These are phyloP conservation scores for Phoronis australis DNA, from an alignment of 2,888 invertebrate genomes.

Conservation along the genomic window DNA sequence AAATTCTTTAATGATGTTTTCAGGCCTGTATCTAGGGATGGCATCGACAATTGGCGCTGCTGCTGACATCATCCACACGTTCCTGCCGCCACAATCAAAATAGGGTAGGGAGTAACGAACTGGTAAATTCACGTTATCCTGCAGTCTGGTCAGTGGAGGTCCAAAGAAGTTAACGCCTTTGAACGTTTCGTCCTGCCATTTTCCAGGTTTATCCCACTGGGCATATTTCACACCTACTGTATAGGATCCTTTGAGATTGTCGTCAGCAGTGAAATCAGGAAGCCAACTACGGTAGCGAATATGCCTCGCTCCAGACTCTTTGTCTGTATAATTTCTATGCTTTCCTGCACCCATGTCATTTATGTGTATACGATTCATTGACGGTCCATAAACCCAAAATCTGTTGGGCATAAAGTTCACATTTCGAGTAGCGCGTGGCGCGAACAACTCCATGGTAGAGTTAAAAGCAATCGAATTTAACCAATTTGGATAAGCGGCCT, in stretches of 20 bases:
- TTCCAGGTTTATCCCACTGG: constrained; percentile 43
- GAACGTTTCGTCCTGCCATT: constrained; percentile 34
- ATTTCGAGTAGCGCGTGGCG: constrained; percentile 74
- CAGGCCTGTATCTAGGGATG: constrained; percentile 67
- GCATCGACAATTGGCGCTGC: constrained; percentile 93
- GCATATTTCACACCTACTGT: constrained; percentile 43
- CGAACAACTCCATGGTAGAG: constrained; percentile 88
- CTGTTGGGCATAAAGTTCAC: constrained; percentile 70
- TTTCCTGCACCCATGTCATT: constrained; percentile 62
- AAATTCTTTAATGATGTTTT: no score
- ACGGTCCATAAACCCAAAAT: constrained; percentile 89
- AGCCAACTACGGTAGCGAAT: constrained; percentile 91
- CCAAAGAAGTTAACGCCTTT: constrained; percentile 44
- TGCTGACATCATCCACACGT: constrained; percentile 92
- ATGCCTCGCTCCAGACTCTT: constrained; percentile 83
- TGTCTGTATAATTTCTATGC: constrained; percentile 83
- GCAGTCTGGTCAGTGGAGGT: constrained; percentile 50
- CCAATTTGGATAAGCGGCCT: constrained; percentile 88
- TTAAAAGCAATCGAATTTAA: constrained; percentile 88
- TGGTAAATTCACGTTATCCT: constrained; percentile 65
- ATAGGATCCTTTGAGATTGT: constrained; percentile 53
- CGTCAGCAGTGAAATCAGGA: constrained; percentile 82
- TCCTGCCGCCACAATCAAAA: constrained; percentile 91
- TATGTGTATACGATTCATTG: constrained; percentile 75
- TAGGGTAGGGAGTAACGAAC: constrained; percentile 92